phyloP scores from a whole-genome alignment of 2,113 vertebrate species.

The Pandion haliaetus region DNA sequence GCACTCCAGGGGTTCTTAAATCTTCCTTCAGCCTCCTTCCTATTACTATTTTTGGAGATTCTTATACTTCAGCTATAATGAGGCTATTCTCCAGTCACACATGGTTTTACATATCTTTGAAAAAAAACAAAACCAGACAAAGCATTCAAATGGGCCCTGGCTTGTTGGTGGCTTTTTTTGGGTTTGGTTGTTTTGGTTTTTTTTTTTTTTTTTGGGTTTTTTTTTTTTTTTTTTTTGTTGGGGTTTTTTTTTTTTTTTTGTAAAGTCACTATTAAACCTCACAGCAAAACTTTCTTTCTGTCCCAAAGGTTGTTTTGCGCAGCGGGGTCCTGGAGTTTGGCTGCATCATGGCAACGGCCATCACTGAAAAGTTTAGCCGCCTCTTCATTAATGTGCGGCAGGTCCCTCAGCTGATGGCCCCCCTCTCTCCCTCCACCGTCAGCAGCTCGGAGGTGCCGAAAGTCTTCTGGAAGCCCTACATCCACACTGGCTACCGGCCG shows the following conservation, averaged over 20 bases:
- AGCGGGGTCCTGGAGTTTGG: accelerated
- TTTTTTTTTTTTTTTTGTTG: no score
- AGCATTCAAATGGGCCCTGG: no score
- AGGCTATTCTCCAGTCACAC: not conserved
- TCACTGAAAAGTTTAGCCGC: slow-evolving; percentile 85
- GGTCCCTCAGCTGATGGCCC: slow-evolving; percentile 78
- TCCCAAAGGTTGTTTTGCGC: accelerated
- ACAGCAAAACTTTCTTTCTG: not conserved
- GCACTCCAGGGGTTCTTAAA: not conserved
- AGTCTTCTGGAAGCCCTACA: slow-evolving; percentile 91
- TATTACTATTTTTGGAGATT: not conserved
- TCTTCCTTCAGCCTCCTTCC: not conserved
- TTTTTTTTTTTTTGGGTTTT: no score
- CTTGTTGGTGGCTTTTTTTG: no score
- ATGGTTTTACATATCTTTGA: not conserved
- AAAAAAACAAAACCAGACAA: no score
- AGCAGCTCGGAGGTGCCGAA: slow-evolving; percentile 83
- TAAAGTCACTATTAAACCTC: not conserved
- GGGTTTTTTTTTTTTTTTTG: no score
- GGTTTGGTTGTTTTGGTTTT: no score
- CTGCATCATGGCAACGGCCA: slow-evolving; percentile 80
- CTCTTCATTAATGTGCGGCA: slow-evolving; percentile 81
- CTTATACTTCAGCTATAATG: not conserved
- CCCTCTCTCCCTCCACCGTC: slow-evolving; percentile 82
- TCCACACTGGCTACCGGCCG: slow-evolving; percentile 86